Conservation (phyloP, 2,113 vertebrate genomes). For the Amblyornis subalaris region DNA sequence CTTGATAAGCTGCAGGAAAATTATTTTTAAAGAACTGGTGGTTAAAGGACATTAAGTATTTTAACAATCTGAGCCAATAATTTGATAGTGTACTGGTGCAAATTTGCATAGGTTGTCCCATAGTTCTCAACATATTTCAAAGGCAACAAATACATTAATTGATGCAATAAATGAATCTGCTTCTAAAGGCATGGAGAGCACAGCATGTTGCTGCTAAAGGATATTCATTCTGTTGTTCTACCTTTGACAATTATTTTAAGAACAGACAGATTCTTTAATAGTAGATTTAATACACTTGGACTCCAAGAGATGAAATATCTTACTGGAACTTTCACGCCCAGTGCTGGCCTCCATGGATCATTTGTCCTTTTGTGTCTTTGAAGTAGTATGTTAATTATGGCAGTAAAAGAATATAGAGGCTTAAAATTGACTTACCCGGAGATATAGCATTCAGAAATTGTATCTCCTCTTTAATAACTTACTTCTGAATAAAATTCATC, state of each 20-base stretch:
- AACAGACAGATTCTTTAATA: neutral
- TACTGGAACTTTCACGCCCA: neutral
- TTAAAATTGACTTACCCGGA: neutral
- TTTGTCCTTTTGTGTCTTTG: conserved; percentile 3
- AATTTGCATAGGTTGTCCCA: neutral
- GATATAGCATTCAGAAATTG: neutral
- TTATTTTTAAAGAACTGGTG: neutral
- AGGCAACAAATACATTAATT: conserved; percentile 5
- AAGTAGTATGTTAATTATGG: neutral
- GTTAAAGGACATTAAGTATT: neutral
- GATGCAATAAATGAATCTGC: neutral
- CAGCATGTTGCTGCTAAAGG: neutral
- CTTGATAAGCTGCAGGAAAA: neutral
- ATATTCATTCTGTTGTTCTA: neutral
- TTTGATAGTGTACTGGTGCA: neutral
- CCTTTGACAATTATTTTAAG: neutral
- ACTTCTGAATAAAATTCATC: conserved; percentile 5
- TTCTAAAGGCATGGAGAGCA: neutral
- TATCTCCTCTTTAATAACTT: neutral
- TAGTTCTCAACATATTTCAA: neutral
- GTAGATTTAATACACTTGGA: neutral
- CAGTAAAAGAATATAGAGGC: neutral
- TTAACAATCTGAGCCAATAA: neutral
- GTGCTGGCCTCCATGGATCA: neutral
- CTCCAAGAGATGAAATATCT: neutral